Evolutionary conservation across 2,113 vertebrate species (phyloP), one percentile per base, ranked within the genome.

Genomic region (Dicrurus megarhynchus): DNA sequence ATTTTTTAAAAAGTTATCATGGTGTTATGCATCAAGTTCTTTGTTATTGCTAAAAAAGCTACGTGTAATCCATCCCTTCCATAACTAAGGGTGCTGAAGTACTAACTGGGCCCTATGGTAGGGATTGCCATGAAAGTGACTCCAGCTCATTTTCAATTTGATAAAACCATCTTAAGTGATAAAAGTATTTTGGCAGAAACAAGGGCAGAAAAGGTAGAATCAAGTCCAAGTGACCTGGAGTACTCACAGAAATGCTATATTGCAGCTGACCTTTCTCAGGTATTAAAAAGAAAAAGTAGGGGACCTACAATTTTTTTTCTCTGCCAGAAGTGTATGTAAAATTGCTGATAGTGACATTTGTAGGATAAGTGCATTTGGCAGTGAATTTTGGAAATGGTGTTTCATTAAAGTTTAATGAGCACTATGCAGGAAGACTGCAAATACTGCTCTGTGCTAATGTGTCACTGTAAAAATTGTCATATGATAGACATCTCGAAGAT

Each of bases 361-460:
- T 87, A 71, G 90, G 67, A 79, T 73, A 93, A 97, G 76, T 95
- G 65, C 73, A 89, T 75, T 95, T 97, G 87, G 85, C 90, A 93
- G 64, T 53, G 90, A 90, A 88, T 95, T 97, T 95, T 90, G 88
- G 76, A 97, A 92, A 88, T 67, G 82, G 73, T 63, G 35, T 65
- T 95, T 96, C 91, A 92, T 96, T 97, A 91, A 97, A 95, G 5
- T 92, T 94, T 96, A 96, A 97, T 93, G 76, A 96, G 87, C 79
- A 47, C 68, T 71, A 20, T 85, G 53, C 82, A 84, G 89, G 32
- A 94, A 95, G 93, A 65, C 55, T 94, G 67, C 57, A 94, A 96
- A 90, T 94, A 87, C 69, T 84, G 16, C 42, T 95, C 68, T 65
- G 53, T 91, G 55, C 37, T 95, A 91, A 92, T 92, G 65, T 87